Evolutionary conservation across 2,113 vertebrate species (phyloP).

Genomic region (Thamnaconus septentrionalis): DNA sequence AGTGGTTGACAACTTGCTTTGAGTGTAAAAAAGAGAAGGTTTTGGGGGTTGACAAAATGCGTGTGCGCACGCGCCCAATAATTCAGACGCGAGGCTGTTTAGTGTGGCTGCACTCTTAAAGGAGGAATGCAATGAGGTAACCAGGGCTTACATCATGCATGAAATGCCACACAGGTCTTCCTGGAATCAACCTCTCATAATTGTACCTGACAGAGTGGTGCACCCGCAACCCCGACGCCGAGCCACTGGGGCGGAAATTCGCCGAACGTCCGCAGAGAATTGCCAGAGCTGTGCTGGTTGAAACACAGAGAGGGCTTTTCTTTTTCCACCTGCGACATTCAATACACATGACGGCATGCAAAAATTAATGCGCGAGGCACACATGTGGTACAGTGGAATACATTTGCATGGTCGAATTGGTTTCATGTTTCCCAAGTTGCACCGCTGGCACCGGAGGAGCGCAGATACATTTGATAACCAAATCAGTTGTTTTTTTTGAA

Average conservation of each 20-base stretch:
- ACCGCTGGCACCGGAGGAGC: slow-evolving; percentile 19
- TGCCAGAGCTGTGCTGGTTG: slow-evolving; percentile 53
- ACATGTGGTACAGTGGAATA: slow-evolving; percentile 46
- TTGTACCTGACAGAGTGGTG: slow-evolving; percentile 70
- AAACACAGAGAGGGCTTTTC: slow-evolving; percentile 43
- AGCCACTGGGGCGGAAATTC: slow-evolving; percentile 65
- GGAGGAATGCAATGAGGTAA: slow-evolving; percentile 61
- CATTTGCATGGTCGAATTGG: slow-evolving; percentile 59
- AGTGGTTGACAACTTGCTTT: slow-evolving; percentile 40
- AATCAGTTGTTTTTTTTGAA: slow-evolving; percentile 15
- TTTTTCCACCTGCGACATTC: slow-evolving; percentile 59
- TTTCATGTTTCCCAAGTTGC: slow-evolving; percentile 50
- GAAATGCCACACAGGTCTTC: slow-evolving; percentile 66
- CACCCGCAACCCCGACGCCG: slow-evolving; percentile 59
- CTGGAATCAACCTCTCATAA: slow-evolving; percentile 64
- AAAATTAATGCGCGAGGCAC: slow-evolving; percentile 48
- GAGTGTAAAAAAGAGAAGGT: slow-evolving; percentile 9
- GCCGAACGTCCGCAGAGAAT: slow-evolving; percentile 48
- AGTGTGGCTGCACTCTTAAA: not conserved
- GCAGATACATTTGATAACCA: slow-evolving; percentile 57
- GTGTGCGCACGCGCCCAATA: slow-evolving; percentile 17
- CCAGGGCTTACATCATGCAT: slow-evolving; percentile 59
- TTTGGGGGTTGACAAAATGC: slow-evolving; percentile 7
- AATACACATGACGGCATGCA: slow-evolving; percentile 64
- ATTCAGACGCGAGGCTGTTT: slow-evolving; percentile 14